A percentile compares a stretch with the other conserved stretches of the same genome.
phyloP scores from a whole-genome alignment of 2,797 vertebrate species.

The Myripristis jacobus region DNA sequence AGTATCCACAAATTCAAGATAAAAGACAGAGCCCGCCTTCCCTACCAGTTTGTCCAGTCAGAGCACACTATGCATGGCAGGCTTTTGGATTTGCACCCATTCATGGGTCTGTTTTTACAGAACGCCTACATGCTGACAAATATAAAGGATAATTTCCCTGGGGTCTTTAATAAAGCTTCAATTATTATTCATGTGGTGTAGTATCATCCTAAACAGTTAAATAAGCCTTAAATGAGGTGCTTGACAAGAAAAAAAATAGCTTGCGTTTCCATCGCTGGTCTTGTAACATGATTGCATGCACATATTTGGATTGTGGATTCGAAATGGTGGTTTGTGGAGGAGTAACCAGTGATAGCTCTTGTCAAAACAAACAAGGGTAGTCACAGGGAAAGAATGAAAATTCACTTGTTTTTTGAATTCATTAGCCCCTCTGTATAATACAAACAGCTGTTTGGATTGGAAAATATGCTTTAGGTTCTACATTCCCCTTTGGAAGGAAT shows the following conservation, averaged over 20 bases:
- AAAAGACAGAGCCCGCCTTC: too few relatives aligned
- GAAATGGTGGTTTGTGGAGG: slow-evolving; percentile 26
- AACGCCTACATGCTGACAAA: background rate
- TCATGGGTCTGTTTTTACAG: slow-evolving; percentile 4
- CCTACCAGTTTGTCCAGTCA: too few relatives aligned
- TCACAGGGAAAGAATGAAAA: slow-evolving; percentile 23
- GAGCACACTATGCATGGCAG: too few relatives aligned
- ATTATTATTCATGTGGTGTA: slow-evolving; percentile 28
- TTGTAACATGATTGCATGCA: slow-evolving; percentile 19
- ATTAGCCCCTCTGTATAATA: slow-evolving; percentile 8
- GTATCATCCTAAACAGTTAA: slow-evolving; percentile 3
- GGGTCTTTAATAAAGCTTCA: background rate
- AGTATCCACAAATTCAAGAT: too few relatives aligned
- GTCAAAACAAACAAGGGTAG: slow-evolving; percentile 48
- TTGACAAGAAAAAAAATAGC: slow-evolving; percentile 17
- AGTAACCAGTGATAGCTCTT: slow-evolving; percentile 34
- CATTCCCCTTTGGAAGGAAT: background rate
- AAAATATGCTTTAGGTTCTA: slow-evolving; percentile 24
- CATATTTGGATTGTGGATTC: slow-evolving; percentile 30
- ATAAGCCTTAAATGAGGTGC: slow-evolving; percentile 13
- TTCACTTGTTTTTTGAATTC: slow-evolving; percentile 20
- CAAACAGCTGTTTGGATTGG: slow-evolving; percentile 20
- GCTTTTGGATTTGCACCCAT: slow-evolving; percentile 12
- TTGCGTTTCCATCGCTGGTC: slow-evolving; percentile 9
- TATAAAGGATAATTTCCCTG: background rate